phyloP scores from a whole-genome alignment of 1,140 invertebrate species.

The Hirudo medicinalis region DNA sequence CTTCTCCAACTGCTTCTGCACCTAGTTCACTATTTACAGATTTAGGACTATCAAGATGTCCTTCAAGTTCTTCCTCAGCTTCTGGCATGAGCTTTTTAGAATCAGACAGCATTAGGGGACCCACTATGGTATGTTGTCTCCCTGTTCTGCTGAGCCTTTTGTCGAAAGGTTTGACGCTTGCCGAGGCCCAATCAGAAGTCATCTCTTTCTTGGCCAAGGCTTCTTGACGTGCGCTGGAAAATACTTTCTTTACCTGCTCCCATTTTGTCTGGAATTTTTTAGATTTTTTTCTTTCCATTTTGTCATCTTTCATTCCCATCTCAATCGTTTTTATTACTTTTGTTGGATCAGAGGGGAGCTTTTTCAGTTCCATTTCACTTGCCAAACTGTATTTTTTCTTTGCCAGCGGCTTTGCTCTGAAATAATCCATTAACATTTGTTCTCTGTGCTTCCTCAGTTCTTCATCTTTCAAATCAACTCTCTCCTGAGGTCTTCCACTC shows the following conservation, averaged over 20 bases:
- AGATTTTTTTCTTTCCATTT: constrained; percentile 9
- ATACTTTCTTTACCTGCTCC: constrained; percentile 17
- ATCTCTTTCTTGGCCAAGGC: neutral
- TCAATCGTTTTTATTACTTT: neutral
- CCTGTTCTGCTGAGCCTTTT: no score
- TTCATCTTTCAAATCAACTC: neutral
- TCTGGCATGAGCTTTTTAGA: neutral
- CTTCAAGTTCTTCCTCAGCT: neutral
- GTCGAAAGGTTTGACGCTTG: neutral
- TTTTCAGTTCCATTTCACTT: neutral
- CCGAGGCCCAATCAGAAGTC: neutral
- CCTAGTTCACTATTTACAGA: constrained; percentile 3
- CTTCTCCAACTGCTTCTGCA: neutral
- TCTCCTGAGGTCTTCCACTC: neutral
- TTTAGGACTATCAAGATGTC: neutral
- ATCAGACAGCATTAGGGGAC: neutral
- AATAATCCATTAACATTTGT: neutral
- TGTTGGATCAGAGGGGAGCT: neutral
- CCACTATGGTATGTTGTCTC: neutral
- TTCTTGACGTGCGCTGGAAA: neutral
- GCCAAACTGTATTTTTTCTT: constrained; percentile 4
- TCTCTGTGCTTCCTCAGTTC: neutral
- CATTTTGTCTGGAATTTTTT: constrained; percentile 15
- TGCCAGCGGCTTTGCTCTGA: neutral
- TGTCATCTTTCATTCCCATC: neutral